Evolutionary conservation across 1,140 invertebrate species (phyloP).

Genomic region (Eubasilissa regina): DNA sequence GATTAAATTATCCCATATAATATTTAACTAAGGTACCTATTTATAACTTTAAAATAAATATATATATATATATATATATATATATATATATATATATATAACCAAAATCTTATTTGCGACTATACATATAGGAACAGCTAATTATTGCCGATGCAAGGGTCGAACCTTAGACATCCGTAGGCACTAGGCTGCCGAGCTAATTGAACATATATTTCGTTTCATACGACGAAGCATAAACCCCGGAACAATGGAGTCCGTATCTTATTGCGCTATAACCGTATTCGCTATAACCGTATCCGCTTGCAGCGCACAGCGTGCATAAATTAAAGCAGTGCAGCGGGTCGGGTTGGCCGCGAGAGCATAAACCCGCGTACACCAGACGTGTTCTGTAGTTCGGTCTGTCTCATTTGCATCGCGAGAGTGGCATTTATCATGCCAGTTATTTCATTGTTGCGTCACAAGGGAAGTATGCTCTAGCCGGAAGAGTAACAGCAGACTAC

Average conservation of each 20-base stretch:
- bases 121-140: too few relatives aligned
- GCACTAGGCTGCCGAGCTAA: too few relatives aligned
- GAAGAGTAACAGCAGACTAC: too few relatives aligned
- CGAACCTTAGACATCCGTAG: too few relatives aligned
- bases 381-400: conserved; percentile 21
- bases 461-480: neutral
- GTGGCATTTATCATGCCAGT: conserved; percentile 22
- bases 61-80: too few relatives aligned
- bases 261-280: conserved; percentile 23
- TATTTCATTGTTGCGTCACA: neutral
- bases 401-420: conserved; percentile 21
- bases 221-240: neutral
- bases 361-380: conserved; percentile 34
- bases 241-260: conserved; percentile 9
- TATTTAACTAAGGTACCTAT: too few relatives aligned
- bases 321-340: conserved; percentile 48
- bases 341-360: conserved; percentile 30
- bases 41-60: too few relatives aligned
- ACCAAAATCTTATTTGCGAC: too few relatives aligned
- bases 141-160: too few relatives aligned
- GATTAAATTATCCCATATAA: too few relatives aligned
- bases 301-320: conserved; percentile 11
- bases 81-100: too few relatives aligned
- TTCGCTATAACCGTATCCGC: conserved; percentile 10
- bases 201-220: too few relatives aligned